Percentiles rank a stretch among this genome's conserved stretches.
Evolutionary conservation across 1,140 invertebrate species (phyloP).

Genomic region (Halyomorpha halys): DNA sequence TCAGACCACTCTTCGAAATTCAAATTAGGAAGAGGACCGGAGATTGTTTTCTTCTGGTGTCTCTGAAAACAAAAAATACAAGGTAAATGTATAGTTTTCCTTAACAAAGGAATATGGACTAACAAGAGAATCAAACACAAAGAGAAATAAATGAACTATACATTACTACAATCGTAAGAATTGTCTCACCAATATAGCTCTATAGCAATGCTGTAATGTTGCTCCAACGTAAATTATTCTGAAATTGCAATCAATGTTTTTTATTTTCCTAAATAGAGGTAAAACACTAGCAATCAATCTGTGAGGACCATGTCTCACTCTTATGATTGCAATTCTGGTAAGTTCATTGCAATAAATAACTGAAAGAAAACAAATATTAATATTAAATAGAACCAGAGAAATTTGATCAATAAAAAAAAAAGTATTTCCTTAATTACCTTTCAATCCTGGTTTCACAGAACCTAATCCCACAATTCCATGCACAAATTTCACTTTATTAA

Average conservation of each 20-base stretch:
- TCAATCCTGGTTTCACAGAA: slow-evolving; percentile 53
- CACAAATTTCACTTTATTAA: slow-evolving; percentile 51
- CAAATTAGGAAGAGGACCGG: no score
- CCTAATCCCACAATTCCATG: slow-evolving; percentile 62
- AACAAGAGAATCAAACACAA: background rate
- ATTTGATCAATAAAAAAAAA: no score
- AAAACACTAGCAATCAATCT: slow-evolving; percentile 53
- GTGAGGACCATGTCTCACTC: slow-evolving; percentile 59
- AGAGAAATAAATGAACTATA: background rate
- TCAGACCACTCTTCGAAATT: no score
- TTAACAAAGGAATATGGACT: background rate
- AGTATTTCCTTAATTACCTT: slow-evolving; percentile 34
- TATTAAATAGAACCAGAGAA: no score
- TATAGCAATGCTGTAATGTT: slow-evolving; percentile 66
- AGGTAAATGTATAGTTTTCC: background rate
- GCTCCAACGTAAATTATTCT: slow-evolving; percentile 60
- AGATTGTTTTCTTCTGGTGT: background rate
- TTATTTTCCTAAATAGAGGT: slow-evolving; percentile 52
- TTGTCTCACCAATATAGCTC: slow-evolving; percentile 49
- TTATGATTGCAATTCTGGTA: slow-evolving; percentile 59
- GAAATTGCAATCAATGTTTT: slow-evolving; percentile 46
- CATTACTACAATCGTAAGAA: slow-evolving; percentile 9
- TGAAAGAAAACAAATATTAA: slow-evolving; percentile 28
- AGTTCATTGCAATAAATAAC: slow-evolving; percentile 67
- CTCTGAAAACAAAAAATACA: background rate